Percentiles rank a stretch among this genome's conserved stretches.
These are phyloP conservation scores for Petrocephalus microphthalmus DNA, from an alignment of 2,113 vertebrate species.

Conservation along the genomic window DNA sequence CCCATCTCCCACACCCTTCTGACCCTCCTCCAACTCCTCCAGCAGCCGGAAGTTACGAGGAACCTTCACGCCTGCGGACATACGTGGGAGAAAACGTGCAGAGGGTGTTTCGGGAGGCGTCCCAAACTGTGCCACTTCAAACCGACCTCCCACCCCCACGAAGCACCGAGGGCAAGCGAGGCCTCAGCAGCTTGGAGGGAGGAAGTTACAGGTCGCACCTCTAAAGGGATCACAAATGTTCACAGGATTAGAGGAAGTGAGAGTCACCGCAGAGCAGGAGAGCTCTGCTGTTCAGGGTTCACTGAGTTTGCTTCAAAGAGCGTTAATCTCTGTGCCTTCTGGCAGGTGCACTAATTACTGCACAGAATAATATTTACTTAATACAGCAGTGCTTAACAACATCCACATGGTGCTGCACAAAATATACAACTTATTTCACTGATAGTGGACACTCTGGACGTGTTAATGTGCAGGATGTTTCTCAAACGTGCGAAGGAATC, in stretches of 20 bases:
- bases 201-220: not conserved
- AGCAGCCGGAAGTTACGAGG: slow-evolving; percentile 96
- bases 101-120: not conserved
- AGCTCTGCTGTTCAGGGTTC: not conserved
- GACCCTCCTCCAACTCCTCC: slow-evolving; percentile 94
- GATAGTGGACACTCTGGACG: not conserved
- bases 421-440: not conserved
- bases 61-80: slow-evolving; percentile 79
- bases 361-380: not conserved
- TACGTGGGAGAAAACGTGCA: not conserved
- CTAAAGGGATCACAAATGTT: not conserved
- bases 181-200: not conserved
- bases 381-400: not conserved
- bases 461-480: not conserved
- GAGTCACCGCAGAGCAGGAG: not conserved
- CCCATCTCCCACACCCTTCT: slow-evolving; percentile 91
- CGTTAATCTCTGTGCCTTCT: not conserved
- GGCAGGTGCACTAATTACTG: not conserved
- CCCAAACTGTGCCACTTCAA: not conserved
- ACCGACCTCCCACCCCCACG: not conserved
- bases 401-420: not conserved
- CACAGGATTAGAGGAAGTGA: not conserved
- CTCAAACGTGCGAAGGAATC: not conserved
- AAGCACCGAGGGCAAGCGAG: not conserved
- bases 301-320: not conserved